These are phyloP conservation scores for Distichodus sexfasciatus DNA, from an alignment of 2,797 vertebrate genomes.

Conservation along the genomic window DNA sequence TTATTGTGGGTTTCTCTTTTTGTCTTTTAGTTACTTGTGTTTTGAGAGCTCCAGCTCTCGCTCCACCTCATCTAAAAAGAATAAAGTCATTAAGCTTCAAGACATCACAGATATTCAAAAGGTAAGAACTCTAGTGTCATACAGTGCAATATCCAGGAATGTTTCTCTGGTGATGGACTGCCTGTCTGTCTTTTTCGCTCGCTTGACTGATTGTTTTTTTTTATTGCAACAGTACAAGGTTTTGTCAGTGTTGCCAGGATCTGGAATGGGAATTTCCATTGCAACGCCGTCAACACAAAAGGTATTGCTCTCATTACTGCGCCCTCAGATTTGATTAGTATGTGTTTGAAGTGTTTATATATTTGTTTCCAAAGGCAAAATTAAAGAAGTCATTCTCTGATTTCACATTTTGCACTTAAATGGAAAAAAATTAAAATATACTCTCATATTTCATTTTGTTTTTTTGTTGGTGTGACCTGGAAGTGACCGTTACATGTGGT, in stretches of 20 bases:
- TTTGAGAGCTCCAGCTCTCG: constrained; percentile 92
- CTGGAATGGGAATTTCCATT: constrained; percentile 97
- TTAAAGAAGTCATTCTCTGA: no score
- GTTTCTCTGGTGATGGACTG: background rate
- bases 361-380: no score
- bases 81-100: constrained; percentile 91
- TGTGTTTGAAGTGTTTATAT: no score
- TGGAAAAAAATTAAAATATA: no score
- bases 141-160: background rate
- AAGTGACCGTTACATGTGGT: no score
- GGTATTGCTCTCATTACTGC: no score
- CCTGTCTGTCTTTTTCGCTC: background rate
- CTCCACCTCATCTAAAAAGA: constrained; percentile 91
- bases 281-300: constrained; percentile 93
- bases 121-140: constrained; percentile 63
- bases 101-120: constrained; percentile 96
- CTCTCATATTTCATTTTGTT: no score
- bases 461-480: no score
- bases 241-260: constrained; percentile 93
- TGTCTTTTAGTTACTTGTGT: constrained; percentile 81
- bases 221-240: constrained; percentile 87
- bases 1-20: background rate
- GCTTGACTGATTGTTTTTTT: constrained; percentile 5
- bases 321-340: no score
- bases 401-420: no score